Evolutionary conservation across 2,888 invertebrate genomes (phyloP).

Genomic region (Hermodice carunculata): DNA sequence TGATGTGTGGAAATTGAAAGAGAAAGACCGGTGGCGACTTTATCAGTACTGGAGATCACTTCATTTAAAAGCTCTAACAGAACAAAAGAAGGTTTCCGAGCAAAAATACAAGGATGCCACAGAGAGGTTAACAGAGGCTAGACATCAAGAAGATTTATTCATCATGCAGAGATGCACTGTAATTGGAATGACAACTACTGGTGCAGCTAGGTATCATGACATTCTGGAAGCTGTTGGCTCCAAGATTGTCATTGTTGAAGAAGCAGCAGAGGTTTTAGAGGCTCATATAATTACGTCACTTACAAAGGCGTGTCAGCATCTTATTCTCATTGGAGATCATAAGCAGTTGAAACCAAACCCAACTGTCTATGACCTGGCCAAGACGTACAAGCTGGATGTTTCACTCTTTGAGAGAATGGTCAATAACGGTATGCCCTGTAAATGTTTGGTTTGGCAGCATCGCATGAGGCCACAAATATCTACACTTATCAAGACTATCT

Average conservation of each 20-base stretch:
- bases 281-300: conserved; percentile 85
- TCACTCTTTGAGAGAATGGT: conserved; percentile 88
- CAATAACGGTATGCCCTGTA: conserved; percentile 76
- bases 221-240: conserved; percentile 62
- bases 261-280: conserved; percentile 90
- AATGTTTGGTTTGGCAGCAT: conserved; percentile 76
- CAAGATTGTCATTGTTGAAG: conserved; percentile 78
- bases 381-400: conserved; percentile 78
- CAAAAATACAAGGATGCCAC: too few species aligned
- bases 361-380: conserved; percentile 78
- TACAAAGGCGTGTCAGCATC: conserved; percentile 81
- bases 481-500: conserved; percentile 53
- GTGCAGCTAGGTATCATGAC: conserved; percentile 58
- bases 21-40: too few species aligned
- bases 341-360: conserved; percentile 83
- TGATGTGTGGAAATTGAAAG: too few species aligned
- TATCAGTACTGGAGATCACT: too few species aligned
- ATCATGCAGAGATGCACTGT: conserved; percentile 50
- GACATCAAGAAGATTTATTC: conserved; percentile 46
- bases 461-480: conserved; percentile 67
- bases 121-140: conserved; percentile 37
- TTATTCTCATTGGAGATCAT: conserved; percentile 88
- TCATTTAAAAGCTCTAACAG: too few species aligned
- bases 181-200: conserved; percentile 67
- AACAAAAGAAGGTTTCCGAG: too few species aligned